Percentiles rank a stretch among this genome's conserved stretches.
Conservation (phyloP, 2,113 vertebrate genomes). For the Camelus dromedarius region DNA sequence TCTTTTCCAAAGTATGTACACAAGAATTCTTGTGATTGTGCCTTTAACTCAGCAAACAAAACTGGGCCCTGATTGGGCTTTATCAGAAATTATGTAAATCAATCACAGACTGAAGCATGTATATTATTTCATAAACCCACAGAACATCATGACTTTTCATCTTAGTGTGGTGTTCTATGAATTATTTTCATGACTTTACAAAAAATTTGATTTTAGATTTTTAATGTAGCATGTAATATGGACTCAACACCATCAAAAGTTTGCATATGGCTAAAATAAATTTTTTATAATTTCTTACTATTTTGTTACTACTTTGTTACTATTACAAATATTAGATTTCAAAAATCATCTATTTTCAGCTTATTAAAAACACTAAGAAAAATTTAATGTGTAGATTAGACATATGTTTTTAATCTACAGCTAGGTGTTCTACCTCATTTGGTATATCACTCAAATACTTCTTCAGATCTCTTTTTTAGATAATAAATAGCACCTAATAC, state of each 20-base stretch:
- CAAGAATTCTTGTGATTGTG: background rate
- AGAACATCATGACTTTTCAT: background rate
- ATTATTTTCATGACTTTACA: constrained; percentile 11
- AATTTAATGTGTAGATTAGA: background rate
- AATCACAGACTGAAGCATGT: background rate
- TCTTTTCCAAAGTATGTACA: background rate
- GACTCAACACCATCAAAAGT: background rate
- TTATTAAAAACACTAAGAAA: constrained; percentile 45
- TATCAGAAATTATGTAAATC: background rate
- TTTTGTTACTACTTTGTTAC: background rate
- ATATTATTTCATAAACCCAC: background rate
- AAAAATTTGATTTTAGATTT: constrained; percentile 1
- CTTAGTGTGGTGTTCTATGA: background rate
- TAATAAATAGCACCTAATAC: background rate
- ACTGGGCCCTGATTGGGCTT: background rate
- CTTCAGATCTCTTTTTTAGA: constrained; percentile 52
- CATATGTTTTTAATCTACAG: background rate
- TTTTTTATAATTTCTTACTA: background rate
- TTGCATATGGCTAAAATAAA: background rate
- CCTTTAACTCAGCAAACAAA: constrained; percentile 40
- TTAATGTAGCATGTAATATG: background rate
- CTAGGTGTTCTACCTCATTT: background rate
- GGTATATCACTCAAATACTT: constrained; percentile 44
- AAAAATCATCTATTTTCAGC: constrained; percentile 9
- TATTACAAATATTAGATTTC: constrained; percentile 9